Evolutionary conservation across 2,797 vertebrate species (phyloP).

Genomic region (Pangasius sanitwongsei): DNA sequence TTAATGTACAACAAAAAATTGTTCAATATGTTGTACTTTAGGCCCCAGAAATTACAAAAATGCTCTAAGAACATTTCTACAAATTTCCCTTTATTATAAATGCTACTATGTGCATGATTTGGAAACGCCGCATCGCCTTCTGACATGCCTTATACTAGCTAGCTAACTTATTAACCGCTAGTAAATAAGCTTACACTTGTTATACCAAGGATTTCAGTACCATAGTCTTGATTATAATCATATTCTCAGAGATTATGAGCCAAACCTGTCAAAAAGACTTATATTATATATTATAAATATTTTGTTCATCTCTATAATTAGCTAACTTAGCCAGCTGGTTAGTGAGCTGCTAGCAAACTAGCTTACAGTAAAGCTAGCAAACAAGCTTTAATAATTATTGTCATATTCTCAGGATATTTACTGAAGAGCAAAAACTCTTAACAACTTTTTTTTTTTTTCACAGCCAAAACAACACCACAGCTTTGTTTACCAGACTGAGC

Average conservation of each 20-base stretch:
- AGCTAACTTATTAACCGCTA: background rate
- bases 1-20: background rate
- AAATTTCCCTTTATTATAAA: background rate
- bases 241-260: background rate
- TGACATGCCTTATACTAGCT: background rate
- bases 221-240: background rate
- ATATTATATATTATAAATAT: background rate
- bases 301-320: background rate
- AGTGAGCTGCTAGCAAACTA: background rate
- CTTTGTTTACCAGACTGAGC: no score
- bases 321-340: background rate
- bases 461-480: no score
- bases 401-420: background rate
- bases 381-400: background rate
- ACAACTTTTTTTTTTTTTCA: no score
- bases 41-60: background rate
- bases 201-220: background rate
- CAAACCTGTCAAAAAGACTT: background rate
- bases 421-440: background rate
- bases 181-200: background rate
- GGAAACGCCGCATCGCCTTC: background rate
- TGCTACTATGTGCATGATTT: background rate
- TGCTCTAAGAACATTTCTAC: background rate
- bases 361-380: background rate
- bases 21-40: background rate